A percentile compares a stretch with the other conserved stretches of the same genome.
These are phyloP conservation scores for Zeuzera pyrina DNA, from an alignment of 2,888 invertebrate genomes.

Conservation along the genomic window DNA sequence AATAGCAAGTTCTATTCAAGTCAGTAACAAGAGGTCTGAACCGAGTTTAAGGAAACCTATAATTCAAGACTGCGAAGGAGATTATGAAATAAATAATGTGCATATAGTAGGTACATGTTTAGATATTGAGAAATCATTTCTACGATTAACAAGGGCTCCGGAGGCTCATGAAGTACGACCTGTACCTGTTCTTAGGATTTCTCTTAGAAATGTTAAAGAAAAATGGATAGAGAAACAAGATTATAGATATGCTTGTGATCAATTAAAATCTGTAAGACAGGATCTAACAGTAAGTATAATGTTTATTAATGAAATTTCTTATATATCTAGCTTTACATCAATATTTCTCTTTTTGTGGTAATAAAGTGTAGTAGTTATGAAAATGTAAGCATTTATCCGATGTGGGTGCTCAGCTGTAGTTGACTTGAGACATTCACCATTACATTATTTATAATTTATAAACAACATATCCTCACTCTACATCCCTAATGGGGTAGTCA, in stretches of 20 bases:
- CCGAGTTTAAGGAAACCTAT: conserved; percentile 40
- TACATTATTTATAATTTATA: no score
- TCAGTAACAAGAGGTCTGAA: conserved; percentile 39
- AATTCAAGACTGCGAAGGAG: conserved; percentile 76
- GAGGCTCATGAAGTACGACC: conserved; percentile 94
- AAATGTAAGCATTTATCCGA: no score
- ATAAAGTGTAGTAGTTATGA: no score
- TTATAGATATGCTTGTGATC: conserved; percentile 98
- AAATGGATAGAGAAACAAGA: conserved; percentile 93
- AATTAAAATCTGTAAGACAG: conserved; percentile 98
- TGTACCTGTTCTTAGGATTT: conserved; percentile 84
- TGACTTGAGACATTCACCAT: no score
- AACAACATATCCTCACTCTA: no score
- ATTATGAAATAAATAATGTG: conserved; percentile 88
- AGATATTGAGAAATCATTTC: conserved; percentile 96
- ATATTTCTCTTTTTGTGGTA: not conserved
- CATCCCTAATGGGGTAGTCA: no score
- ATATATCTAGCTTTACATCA: no score
- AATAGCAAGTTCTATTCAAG: conserved; percentile 59
- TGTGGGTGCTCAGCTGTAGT: no score
- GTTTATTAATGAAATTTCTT: not conserved
- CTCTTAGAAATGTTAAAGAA: conserved; percentile 91
- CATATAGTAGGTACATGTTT: conserved; percentile 96
- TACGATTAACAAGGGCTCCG: conserved; percentile 96
- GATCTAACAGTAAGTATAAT: conserved; percentile 90